Conservation (phyloP, 2,797 vertebrate genomes). For the Serranus cabrilla region DNA sequence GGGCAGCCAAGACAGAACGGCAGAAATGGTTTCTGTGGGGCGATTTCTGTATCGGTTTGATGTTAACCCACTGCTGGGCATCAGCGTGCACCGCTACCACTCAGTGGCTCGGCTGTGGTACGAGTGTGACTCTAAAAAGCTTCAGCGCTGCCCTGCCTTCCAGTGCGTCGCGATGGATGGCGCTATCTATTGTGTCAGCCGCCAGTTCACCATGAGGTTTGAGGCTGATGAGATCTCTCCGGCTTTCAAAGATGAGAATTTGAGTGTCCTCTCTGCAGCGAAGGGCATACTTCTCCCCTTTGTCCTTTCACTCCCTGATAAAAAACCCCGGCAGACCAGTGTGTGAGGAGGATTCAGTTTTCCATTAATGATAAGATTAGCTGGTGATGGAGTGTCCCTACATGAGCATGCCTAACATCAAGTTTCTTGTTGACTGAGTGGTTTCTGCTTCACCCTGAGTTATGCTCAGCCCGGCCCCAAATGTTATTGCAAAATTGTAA, state of each 20-base stretch:
- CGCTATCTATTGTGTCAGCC: slow-evolving; percentile 90
- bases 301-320: slow-evolving; percentile 87
- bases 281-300: slow-evolving; percentile 90
- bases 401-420: slow-evolving; percentile 39
- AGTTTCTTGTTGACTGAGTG: slow-evolving; percentile 41
- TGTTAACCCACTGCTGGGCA: slow-evolving; percentile 84
- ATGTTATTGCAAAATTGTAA: slow-evolving; percentile 28
- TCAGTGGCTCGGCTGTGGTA: slow-evolving; percentile 91
- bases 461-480: slow-evolving; percentile 4
- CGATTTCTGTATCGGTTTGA: slow-evolving; percentile 95
- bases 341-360: slow-evolving; percentile 82
- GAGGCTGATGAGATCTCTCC: slow-evolving; percentile 91
- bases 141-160: slow-evolving; percentile 82
- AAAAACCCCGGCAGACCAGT: slow-evolving; percentile 76
- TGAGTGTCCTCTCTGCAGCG: slow-evolving; percentile 85
- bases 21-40: slow-evolving; percentile 86
- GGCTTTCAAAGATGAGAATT: slow-evolving; percentile 85
- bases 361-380: slow-evolving; percentile 66
- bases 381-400: slow-evolving; percentile 54
- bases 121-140: slow-evolving; percentile 84
- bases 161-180: slow-evolving; percentile 85
- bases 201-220: slow-evolving; percentile 87
- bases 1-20: slow-evolving; percentile 85
- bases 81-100: slow-evolving; percentile 91
- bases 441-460: slow-evolving; percentile 25